These are phyloP conservation scores for Zingel zingel DNA, from an alignment of 2,113 vertebrate genomes.

Conservation along the genomic window DNA sequence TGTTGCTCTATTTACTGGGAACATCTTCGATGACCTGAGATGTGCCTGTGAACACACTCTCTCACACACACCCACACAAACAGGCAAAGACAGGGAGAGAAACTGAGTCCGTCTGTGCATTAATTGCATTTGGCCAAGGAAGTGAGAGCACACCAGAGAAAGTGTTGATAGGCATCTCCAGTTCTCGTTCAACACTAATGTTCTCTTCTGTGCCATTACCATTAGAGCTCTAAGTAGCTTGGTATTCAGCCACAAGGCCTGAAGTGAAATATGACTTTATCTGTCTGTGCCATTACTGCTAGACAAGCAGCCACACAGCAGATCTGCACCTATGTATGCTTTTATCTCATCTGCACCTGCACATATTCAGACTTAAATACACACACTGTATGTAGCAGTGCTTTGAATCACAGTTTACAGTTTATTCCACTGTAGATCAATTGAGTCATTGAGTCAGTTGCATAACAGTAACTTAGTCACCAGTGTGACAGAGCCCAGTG, in stretches of 20 bases:
- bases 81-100: constrained; percentile 28
- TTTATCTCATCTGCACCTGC: constrained; percentile 31
- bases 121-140: constrained; percentile 71
- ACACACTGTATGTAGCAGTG: constrained; percentile 14
- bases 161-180: constrained; percentile 66
- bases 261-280: constrained; percentile 69
- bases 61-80: constrained; percentile 28
- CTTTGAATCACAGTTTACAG: constrained; percentile 48
- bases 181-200: constrained; percentile 49
- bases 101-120: constrained; percentile 33
- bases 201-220: constrained; percentile 55
- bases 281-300: constrained; percentile 24
- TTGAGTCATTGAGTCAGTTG: constrained; percentile 77
- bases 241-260: constrained; percentile 33
- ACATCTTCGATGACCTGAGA: constrained; percentile 49
- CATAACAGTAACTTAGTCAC: constrained; percentile 82
- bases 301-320: constrained; percentile 29
- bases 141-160: constrained; percentile 42
- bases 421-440: constrained; percentile 63
- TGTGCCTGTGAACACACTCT: constrained; percentile 30
- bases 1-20: constrained; percentile 51
- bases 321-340: constrained; percentile 1
- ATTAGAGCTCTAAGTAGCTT: constrained; percentile 46
- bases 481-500: constrained; percentile 64
- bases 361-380: constrained; percentile 25